Conservation (phyloP, 2,113 vertebrate genomes). For the Cisticola juncidis region DNA sequence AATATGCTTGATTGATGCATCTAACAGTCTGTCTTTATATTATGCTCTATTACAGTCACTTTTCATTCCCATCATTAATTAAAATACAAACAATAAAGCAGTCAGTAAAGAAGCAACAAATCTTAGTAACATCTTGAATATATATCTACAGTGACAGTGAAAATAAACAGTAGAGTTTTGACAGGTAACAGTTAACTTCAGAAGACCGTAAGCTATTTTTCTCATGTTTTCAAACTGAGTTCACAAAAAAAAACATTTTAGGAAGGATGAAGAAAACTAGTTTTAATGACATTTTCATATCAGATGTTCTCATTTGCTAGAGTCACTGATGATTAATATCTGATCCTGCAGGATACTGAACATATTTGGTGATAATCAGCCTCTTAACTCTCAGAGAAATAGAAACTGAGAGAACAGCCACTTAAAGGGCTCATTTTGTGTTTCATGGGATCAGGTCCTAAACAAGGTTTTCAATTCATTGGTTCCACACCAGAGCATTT, state of each 20-base stretch:
- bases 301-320: not conserved
- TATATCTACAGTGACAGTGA: not conserved
- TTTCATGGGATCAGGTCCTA: conserved; percentile 11
- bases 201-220: not conserved
- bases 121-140: not conserved
- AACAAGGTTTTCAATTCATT: conserved; percentile 49
- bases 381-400: not conserved
- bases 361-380: not conserved
- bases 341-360: not conserved
- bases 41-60: not conserved
- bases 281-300: conserved; percentile 14
- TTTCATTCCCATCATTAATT: conserved; percentile 48
- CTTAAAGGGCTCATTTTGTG: not conserved
- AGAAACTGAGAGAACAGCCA: not conserved
- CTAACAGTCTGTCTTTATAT: conserved; percentile 15
- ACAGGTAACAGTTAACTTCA: not conserved
- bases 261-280: not conserved
- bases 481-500: conserved; percentile 3
- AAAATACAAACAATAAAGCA: conserved; percentile 48
- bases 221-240: not conserved
- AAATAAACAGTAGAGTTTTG: not conserved
- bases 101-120: conserved; percentile 16
- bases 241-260: not conserved
- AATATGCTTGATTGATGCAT: conserved; percentile 34
- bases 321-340: not conserved